Evolutionary conservation across 2,797 vertebrate species (phyloP), one percentile per base, ranked within the genome.

Genomic region (Sciaenops ocellatus): DNA sequence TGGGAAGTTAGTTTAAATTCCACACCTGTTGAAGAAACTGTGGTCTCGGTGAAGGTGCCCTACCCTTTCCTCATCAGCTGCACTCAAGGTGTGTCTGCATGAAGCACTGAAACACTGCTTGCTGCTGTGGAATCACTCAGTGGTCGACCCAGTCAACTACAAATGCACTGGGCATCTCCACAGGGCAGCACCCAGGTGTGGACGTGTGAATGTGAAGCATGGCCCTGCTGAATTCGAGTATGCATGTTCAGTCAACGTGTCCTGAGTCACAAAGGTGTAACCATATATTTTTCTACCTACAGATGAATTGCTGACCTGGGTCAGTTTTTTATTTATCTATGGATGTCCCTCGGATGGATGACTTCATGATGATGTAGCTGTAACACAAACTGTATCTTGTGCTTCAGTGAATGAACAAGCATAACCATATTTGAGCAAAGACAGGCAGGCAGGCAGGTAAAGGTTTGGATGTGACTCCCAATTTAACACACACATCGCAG

Each of bases 1-100:
- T 1, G 3, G 17, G 7, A 18, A 9, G 30, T 41, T 47, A 18
- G 56, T 44, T 78, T 66, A 30, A 78, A 69, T 51, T 28, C 17
- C n/a, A 66, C 64, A 84, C 67, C 61, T 80, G 70, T 56, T 80
- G 73, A 61, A 59, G 69, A 46, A 65, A 8, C 16, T 48, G 30
- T 41, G 26, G 13, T 26, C 28, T 44, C 17, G 47, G 44, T 61
- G 24, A 54, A 54, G 69, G 42, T 38, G 42, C 24, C 4, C 5
- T 48, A 12, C 30, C 0, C 38, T 50, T 44, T 47, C 54, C 44
- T 61, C 30, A 13, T 70, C 48, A 50, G 47, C 78, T 47, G 11
- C 60, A 55, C 44, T 52, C 30, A 59, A 65, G 28, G 55, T 65
- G 52, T 46, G 54, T 71, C 38, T 75, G 44, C 65, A 38, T 18